Conservation (phyloP, 2,797 vertebrate species). For the Chelonia mydas region DNA sequence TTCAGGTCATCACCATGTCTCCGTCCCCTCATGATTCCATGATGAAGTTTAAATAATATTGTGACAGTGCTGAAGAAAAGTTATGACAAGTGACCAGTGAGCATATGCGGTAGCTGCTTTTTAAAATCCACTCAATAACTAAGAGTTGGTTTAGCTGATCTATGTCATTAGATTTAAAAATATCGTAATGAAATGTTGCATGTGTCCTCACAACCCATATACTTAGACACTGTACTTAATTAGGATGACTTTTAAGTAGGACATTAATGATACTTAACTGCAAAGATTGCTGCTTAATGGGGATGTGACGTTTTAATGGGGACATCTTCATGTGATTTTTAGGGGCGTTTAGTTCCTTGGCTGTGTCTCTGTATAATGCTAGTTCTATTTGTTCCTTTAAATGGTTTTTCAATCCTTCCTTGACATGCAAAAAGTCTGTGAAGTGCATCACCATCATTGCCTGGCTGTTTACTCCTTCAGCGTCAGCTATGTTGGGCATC, state of each 20-base stretch:
- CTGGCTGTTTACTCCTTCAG: background rate
- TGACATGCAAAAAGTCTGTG: background rate
- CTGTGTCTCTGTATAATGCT: background rate
- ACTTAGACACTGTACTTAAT: background rate
- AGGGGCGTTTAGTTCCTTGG: background rate
- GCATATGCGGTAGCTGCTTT: background rate
- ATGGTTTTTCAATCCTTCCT: background rate
- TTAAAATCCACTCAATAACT: background rate
- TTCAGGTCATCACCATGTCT: background rate
- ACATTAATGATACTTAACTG: background rate
- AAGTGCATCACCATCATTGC: background rate
- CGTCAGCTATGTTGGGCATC: background rate
- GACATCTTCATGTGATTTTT: background rate
- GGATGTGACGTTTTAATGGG: background rate
- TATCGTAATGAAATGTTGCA: background rate
- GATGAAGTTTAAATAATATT: background rate
- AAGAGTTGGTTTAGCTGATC: background rate
- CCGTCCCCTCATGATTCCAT: background rate
- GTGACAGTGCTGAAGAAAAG: background rate
- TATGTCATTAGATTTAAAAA: background rate
- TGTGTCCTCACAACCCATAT: background rate
- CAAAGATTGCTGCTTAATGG: background rate
- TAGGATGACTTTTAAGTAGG: background rate
- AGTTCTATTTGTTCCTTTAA: background rate
- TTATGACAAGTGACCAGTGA: background rate